phyloP scores from a whole-genome alignment of 2,888 invertebrate species.

The Sphaerophoria rueppellii region DNA sequence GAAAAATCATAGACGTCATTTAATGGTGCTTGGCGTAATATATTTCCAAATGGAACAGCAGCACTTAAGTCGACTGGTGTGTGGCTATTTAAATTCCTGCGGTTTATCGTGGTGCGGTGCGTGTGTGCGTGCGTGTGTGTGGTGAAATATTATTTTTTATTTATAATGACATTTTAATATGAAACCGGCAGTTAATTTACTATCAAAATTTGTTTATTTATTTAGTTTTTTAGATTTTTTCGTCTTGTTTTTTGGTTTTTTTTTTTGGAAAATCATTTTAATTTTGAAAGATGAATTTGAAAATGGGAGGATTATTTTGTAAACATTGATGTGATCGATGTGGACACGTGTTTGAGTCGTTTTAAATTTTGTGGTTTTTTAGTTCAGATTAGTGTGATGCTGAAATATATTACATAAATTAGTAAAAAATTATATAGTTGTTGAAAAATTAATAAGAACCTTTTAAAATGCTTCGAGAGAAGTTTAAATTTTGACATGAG shows the following conservation, averaged over 20 bases:
- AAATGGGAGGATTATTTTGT: conserved; percentile 60
- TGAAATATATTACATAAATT: too few relatives aligned
- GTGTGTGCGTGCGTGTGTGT: conserved; percentile 20
- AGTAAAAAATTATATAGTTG: too few relatives aligned
- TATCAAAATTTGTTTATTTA: background rate
- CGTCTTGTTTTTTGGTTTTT: too few relatives aligned
- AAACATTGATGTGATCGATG: conserved; percentile 63
- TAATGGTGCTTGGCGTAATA: conserved; percentile 13
- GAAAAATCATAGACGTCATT: conserved; percentile 56
- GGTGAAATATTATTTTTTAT: conserved; percentile 69
- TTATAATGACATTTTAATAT: conserved; percentile 70
- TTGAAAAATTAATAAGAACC: too few relatives aligned
- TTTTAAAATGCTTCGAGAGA: too few relatives aligned
- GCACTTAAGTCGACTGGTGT: conserved; percentile 58
- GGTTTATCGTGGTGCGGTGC: conserved; percentile 28
- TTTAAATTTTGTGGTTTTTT: background rate
- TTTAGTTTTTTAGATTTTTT: background rate
- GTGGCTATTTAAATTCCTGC: conserved; percentile 67
- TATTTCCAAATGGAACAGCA: conserved; percentile 53
- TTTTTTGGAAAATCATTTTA: conserved; percentile 57
- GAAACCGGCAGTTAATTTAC: conserved; percentile 57
- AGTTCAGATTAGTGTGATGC: too few relatives aligned
- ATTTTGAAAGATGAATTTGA: conserved; percentile 56
- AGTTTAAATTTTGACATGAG: too few relatives aligned
- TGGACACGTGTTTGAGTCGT: conserved; percentile 38